A percentile compares a stretch with the other conserved stretches of the same genome.
Conservation (phyloP, 2,113 vertebrate species). For the Stercorarius parasiticus region DNA sequence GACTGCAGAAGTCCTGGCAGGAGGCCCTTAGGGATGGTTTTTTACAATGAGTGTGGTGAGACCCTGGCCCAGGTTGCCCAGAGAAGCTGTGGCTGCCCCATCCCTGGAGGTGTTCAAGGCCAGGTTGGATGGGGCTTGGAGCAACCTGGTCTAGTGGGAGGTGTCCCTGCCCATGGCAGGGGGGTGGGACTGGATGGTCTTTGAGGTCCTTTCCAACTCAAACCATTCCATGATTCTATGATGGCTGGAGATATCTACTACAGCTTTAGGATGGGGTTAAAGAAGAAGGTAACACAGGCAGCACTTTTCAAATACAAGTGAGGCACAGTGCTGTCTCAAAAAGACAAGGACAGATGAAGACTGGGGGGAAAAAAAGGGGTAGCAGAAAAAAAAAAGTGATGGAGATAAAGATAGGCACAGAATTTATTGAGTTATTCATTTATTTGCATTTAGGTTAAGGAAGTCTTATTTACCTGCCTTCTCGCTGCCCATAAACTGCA, state of each 20-base stretch:
- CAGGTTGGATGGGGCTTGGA: rapidly evolving
- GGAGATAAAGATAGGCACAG: neutral
- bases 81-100: neutral
- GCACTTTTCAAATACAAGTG: rapidly evolving
- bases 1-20: neutral
- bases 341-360: neutral
- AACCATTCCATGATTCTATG: neutral
- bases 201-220: neutral
- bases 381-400: neutral
- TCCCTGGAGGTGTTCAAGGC: rapidly evolving
- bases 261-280: neutral
- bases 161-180: neutral
- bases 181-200: rapidly evolving
- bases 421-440: neutral
- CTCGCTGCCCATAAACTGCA: neutral
- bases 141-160: rapidly evolving
- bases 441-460: neutral
- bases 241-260: neutral
- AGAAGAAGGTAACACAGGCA: neutral
- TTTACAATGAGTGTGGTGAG: neutral
- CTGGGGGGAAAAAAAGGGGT: neutral
- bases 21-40: neutral
- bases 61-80: neutral
- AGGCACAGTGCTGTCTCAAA: rapidly evolving
- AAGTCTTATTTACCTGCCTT: neutral